Percentiles rank a stretch among this genome's conserved stretches.
Conservation (phyloP, 2,113 vertebrate species). For the Procavia capensis region DNA sequence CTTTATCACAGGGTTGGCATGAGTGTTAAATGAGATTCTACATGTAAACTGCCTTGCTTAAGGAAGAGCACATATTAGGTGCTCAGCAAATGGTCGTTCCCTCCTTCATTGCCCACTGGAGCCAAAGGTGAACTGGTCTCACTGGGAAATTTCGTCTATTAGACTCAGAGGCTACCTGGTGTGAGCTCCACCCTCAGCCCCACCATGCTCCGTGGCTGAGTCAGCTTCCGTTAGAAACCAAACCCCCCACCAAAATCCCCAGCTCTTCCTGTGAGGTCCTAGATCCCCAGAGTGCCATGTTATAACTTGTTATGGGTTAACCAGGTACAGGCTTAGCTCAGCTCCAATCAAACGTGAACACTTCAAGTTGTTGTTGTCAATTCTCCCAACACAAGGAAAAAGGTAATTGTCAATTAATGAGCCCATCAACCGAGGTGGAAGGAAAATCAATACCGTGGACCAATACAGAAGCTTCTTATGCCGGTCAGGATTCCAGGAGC, state of each 20-base stretch:
- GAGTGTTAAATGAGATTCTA: neutral
- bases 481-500: slow-evolving; percentile 82
- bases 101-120: neutral
- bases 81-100: neutral
- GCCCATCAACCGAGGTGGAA: slow-evolving; percentile 79
- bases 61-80: neutral
- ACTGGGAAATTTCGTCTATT: neutral
- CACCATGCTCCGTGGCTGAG: fast-evolving
- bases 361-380: slow-evolving; percentile 78
- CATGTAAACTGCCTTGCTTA: neutral
- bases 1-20: neutral
- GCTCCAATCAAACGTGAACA: slow-evolving; percentile 84
- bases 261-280: neutral
- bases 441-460: slow-evolving; percentile 86
- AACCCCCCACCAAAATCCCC: neutral
- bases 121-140: neutral
- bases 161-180: neutral
- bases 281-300: neutral
- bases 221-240: neutral
- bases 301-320: slow-evolving; percentile 85
- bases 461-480: slow-evolving; percentile 83
- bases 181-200: neutral
- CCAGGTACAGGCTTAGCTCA: slow-evolving; percentile 74
- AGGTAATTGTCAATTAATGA: slow-evolving; percentile 90
- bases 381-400: slow-evolving; percentile 85